Evolutionary conservation across 2,888 invertebrate species (phyloP), one percentile per base, ranked within the genome.

Genomic region (Rhopalosiphum nymphaeae): DNA sequence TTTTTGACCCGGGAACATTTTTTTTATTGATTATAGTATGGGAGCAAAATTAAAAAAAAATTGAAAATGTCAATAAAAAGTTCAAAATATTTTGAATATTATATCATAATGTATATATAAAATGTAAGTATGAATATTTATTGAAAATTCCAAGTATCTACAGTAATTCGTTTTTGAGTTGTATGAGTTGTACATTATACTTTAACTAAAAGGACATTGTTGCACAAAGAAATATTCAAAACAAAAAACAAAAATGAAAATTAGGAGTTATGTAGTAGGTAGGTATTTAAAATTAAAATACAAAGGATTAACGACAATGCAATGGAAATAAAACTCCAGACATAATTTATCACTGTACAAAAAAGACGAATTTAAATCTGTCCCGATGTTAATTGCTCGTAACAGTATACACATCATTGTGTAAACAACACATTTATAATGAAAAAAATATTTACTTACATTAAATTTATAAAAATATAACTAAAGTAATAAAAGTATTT

Each of bases 341-440:
- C 92, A 49, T 61, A 86, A 92, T 92, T 92, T 87, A 92, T 87
- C 87, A 67, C 46, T 61, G 61, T 46, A 36, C 25, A 92, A 49
- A 87, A 92, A 92, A 92, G 87, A 92, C 57, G 57, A 87, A 87
- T 87, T 36, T 92, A 87, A 92, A 92, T 87, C 87, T 49, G 46
- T 92, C 49, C 67, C 57, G 16, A 61, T 92, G 92, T 92, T 92
- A 92, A 92, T 92, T 92, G 92, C 87, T 92, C 92, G 87, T 92
- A 92, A 87, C 92, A 86, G 44, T 44, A 53, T 91, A 85, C 84
- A 46, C 85, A 26, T 5, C 57, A 36, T 61, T n/a, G 25, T 61
- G 36, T 87, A 91, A 36, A 91, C 25, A 26, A 78, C 56, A 61
- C 84, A 84, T 61, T 67, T 61, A 53, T 53, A 91, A 92, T 61